A percentile compares a stretch with the other conserved stretches of the same genome.
Conservation (phyloP, 2,888 invertebrate species). For the Sphaerophoria taeniata region DNA sequence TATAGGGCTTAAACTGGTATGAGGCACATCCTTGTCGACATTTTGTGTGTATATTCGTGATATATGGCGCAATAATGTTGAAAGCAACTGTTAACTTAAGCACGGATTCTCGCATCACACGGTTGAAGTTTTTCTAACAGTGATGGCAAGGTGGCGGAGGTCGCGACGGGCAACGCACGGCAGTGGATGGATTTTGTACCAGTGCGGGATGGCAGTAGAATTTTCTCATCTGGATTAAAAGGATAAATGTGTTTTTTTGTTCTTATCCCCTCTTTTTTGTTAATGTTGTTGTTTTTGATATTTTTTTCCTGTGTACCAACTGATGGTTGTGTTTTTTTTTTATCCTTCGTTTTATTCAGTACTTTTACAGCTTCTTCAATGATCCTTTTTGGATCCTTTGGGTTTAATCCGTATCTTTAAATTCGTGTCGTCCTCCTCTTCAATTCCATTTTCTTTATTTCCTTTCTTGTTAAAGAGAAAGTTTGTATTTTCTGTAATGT, state of each 20-base stretch:
- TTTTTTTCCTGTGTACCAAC: constrained; percentile 1
- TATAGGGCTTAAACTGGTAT: neutral
- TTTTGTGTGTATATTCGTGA: constrained; percentile 36
- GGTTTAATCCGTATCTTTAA: constrained; percentile 5
- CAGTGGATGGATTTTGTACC: neutral
- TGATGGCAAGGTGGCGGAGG: neutral
- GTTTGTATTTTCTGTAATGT: constrained; percentile 58
- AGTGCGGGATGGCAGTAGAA: constrained; percentile 6
- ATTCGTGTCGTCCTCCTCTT: neutral
- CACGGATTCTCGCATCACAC: constrained; percentile 54
- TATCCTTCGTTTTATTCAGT: constrained; percentile 24
- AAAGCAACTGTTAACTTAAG: constrained; percentile 70
- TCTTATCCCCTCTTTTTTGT: neutral
- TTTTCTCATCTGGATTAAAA: constrained; percentile 65
- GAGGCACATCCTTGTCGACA: constrained; percentile 59
- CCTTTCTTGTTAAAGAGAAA: neutral
- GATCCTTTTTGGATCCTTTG: constrained; percentile 27
- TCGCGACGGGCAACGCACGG: neutral
- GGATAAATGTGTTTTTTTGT: constrained; percentile 60
- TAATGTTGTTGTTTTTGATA: constrained; percentile 13
- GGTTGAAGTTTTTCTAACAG: constrained; percentile 51
- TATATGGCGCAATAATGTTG: constrained; percentile 65
- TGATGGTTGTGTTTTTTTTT: constrained; percentile 34
- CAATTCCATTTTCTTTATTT: neutral
- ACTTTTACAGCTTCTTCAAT: constrained; percentile 30